Base-by-base conservation (phyloP, 2,113 vertebrate genomes). In the Zosterops borbonicus region DNA sequence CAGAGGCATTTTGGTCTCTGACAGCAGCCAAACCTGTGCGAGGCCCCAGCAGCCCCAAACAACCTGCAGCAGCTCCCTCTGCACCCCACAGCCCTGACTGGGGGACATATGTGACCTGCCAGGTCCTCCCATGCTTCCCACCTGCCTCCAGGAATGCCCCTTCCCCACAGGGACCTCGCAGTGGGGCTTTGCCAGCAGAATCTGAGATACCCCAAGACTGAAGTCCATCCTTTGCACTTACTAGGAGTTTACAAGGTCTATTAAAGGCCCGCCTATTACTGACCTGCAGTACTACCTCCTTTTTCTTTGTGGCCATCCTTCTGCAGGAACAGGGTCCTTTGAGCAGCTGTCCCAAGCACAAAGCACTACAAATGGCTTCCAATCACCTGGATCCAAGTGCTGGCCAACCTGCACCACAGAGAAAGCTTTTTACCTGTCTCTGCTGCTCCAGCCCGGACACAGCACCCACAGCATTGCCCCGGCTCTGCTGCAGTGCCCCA, bases 211-310 rank as follows among this genome's bases (percentile, higher is more conserved):
- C 9, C 9, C 25, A 68, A 39, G 15, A 3, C 11, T 8, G 24
- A 80, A 37, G 10, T 31, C 75, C 14, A 49, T 27, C 29, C 25
- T 76, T 41, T 24, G 27, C 19, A 6, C 21, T 52, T 73, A 3
- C 17, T 21, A 2, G 4, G 42, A 70, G 39, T 52, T 76, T 13
- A 58, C 33, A 47, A 56, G 13, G 1, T 8, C 5, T 25, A 35
- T 46, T 28, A 14, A 71, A 86, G 80, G 19, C 14, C 77, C 58
- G 41, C 12, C 24, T 81, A 29, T 29, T 68, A 96, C 96, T 79
- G 70, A 98, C 97, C 97, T 97, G 97, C 73, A 95, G 79, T 20
- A 62, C 39, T 10, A 44, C 10, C 75, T 97, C 96, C n/a, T 92
- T 97, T 49, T 81, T 97, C 92, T 89, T 97, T 14, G 84, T 65